These are phyloP conservation scores for Adelosebastes latens DNA, from an alignment of 2,797 vertebrate genomes.

Conservation along the genomic window DNA sequence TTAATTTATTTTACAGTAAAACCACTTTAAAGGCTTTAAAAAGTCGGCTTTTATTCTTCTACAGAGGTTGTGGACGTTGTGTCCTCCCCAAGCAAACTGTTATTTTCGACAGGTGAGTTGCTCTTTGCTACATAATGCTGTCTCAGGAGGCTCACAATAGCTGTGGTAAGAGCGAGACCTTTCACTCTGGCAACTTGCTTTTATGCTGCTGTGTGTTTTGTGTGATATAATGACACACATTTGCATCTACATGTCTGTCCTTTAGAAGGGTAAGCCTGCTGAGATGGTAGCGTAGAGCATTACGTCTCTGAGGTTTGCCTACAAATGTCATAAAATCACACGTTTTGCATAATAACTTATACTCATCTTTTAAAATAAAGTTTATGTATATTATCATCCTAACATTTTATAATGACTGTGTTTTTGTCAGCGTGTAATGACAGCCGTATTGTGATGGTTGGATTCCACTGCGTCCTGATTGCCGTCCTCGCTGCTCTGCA, in stretches of 20 bases:
- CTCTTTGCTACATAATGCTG: not conserved
- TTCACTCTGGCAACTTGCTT: not conserved
- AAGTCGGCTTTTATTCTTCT: not conserved
- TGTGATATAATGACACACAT: not conserved
- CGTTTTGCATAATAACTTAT: not conserved
- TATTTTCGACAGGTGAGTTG: not conserved
- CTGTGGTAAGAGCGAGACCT: not conserved
- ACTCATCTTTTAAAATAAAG: not conserved
- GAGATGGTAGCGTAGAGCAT: not conserved
- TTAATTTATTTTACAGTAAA: not conserved
- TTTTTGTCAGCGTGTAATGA: not conserved
- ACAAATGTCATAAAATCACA: not conserved
- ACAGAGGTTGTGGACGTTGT: not conserved
- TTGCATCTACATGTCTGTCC: not conserved
- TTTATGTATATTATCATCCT: not conserved
- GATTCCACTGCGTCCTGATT: slow-evolving; percentile 12
- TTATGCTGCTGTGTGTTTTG: not conserved
- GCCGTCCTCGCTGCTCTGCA: not conserved
- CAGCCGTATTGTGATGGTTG: slow-evolving; percentile 2
- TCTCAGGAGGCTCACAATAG: not conserved
- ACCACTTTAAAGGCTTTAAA: not conserved
- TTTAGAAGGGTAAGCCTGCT: not conserved
- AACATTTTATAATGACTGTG: slow-evolving; percentile 2
- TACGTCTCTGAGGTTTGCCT: not conserved
- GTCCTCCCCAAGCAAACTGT: not conserved